phyloP scores from a whole-genome alignment of 2,797 vertebrate species.

The Gadopsis bispinosus region DNA sequence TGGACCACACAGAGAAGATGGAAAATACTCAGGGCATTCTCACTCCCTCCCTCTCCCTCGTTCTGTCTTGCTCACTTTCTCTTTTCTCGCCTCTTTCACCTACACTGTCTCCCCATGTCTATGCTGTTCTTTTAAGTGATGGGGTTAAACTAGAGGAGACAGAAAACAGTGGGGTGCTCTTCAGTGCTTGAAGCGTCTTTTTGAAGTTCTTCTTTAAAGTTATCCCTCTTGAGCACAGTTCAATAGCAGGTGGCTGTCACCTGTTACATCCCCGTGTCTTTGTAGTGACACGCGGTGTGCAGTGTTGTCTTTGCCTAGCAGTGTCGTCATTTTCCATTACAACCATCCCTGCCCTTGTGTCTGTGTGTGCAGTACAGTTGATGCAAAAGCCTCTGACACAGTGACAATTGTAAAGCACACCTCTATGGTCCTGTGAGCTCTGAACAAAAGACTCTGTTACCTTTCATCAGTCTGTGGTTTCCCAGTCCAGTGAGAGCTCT shows the following conservation, averaged over 20 bases:
- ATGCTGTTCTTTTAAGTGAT: slow-evolving; percentile 67
- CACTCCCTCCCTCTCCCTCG: slow-evolving; percentile 31
- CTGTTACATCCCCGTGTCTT: slow-evolving; percentile 73
- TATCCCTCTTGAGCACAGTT: slow-evolving; percentile 50
- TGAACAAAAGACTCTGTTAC: slow-evolving; percentile 66
- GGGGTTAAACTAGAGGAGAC: slow-evolving; percentile 75
- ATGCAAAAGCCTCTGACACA: slow-evolving; percentile 65
- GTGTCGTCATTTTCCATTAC: slow-evolving; percentile 78
- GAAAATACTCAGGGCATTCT: slow-evolving; percentile 69
- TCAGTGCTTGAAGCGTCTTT: slow-evolving; percentile 59
- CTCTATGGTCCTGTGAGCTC: slow-evolving; percentile 54
- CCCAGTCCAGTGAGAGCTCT: slow-evolving; percentile 51
- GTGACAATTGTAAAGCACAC: slow-evolving; percentile 68
- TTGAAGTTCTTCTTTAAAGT: slow-evolving; percentile 73
- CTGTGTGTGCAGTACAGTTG: slow-evolving; percentile 49
- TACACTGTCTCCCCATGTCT: slow-evolving; percentile 45
- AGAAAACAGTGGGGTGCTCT: slow-evolving; percentile 62
- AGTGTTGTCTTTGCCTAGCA: slow-evolving; percentile 59
- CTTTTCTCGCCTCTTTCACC: slow-evolving; percentile 38
- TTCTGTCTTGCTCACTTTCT: slow-evolving; percentile 35
- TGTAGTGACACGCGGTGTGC: slow-evolving; percentile 69
- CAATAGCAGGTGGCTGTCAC: slow-evolving; percentile 71
- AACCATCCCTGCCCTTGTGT: slow-evolving; percentile 60
- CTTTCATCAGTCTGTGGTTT: slow-evolving; percentile 61
- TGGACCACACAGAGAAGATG: slow-evolving; percentile 74